Evolutionary conservation across 2,797 vertebrate genomes (phyloP).

Genomic region (Poliocrania exsul): DNA sequence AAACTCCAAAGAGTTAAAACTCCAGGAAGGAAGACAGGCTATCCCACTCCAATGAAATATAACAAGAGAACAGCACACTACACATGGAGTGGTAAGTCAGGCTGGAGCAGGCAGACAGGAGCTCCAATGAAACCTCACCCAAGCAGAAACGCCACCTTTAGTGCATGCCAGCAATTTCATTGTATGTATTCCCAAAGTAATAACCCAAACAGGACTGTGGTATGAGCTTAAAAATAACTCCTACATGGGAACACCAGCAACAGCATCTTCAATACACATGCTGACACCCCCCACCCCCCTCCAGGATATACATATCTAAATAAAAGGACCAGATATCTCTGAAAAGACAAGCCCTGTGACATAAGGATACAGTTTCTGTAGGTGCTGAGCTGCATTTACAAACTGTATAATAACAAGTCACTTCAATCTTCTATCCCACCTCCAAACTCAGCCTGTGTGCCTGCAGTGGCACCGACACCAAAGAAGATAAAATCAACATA

Average conservation of each 20-base stretch:
- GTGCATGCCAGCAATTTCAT: neutral
- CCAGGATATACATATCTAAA: neutral
- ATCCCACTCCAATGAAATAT: neutral
- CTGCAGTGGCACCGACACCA: neutral
- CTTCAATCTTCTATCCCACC: neutral
- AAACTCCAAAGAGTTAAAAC: neutral
- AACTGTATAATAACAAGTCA: neutral
- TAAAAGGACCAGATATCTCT: neutral
- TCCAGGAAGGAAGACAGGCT: neutral
- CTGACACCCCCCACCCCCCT: too few relatives aligned
- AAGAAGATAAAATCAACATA: neutral
- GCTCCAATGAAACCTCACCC: neutral
- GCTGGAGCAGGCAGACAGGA: neutral
- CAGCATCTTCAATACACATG: neutral
- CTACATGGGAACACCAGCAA: neutral
- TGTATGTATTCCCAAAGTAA: neutral
- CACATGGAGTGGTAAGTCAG: neutral
- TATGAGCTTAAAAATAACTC: neutral
- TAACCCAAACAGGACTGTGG: neutral
- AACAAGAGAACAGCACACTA: neutral
- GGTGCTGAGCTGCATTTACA: neutral
- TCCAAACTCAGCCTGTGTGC: neutral
- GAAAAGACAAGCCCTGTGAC: neutral
- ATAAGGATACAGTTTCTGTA: neutral
- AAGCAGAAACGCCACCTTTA: neutral